Conservation (phyloP, 2,797 vertebrate species). For the Diplodus puntazzo region DNA sequence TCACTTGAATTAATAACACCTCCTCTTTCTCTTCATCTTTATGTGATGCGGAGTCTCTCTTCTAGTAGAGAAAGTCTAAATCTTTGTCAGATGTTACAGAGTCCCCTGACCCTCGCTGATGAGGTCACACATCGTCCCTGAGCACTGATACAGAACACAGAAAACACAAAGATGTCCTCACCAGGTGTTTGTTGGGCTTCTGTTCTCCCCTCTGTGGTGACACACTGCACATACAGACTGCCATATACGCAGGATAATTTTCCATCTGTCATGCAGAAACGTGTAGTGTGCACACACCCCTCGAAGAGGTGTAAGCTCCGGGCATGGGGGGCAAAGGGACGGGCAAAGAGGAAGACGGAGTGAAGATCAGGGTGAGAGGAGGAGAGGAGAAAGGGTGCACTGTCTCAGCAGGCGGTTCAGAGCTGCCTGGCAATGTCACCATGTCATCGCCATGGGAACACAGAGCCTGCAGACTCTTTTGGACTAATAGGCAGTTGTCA, state of each 20-base stretch:
- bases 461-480: conserved; percentile 73
- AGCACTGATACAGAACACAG: conserved; percentile 9
- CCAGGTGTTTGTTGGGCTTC: conserved; percentile 39
- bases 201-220: conserved; percentile 16
- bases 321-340: conserved; percentile 43
- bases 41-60: conserved; percentile 3
- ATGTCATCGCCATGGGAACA: conserved; percentile 84
- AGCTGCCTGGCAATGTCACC: conserved; percentile 82
- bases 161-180: conserved; percentile 13
- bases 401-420: conserved; percentile 73
- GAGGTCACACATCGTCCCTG: conserved; percentile 16
- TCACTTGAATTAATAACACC: conserved; percentile 5
- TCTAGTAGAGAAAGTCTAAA: not conserved
- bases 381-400: conserved; percentile 60
- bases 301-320: conserved; percentile 59
- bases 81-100: conserved; percentile 12
- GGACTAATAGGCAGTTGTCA: conserved; percentile 87
- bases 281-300: conserved; percentile 23
- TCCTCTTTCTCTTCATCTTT: conserved; percentile 20
- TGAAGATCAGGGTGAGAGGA: conserved; percentile 55
- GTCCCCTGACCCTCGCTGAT: conserved; percentile 17
- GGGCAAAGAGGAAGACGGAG: conserved; percentile 49
- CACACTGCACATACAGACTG: conserved; percentile 9
- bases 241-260: conserved; percentile 33
- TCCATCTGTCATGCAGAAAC: conserved; percentile 45